Evolutionary conservation across 2,797 vertebrate genomes (phyloP).

Genomic region (Lophius americanus): DNA sequence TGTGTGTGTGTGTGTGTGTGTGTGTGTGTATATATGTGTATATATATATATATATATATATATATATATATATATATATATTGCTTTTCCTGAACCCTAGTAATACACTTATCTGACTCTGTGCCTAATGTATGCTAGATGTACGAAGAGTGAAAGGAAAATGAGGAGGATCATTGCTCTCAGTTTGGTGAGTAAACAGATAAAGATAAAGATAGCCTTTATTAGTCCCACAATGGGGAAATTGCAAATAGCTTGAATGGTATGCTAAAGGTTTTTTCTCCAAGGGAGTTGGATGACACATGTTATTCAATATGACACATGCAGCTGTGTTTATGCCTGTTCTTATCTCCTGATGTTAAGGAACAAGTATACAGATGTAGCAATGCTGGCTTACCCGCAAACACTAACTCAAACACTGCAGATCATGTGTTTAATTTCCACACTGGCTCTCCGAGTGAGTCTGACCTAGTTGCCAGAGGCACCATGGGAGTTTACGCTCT

Average conservation of each 20-base stretch:
- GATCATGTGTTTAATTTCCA: slow-evolving; percentile 48
- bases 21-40: too few relatives aligned
- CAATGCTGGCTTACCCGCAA: not conserved
- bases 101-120: too few relatives aligned
- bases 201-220: too few relatives aligned
- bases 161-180: too few relatives aligned
- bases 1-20: too few relatives aligned
- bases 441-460: slow-evolving; percentile 47
- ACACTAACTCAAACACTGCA: slow-evolving; percentile 10
- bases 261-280: slow-evolving; percentile 66
- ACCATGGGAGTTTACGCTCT: slow-evolving; percentile 58
- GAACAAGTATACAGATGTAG: slow-evolving; percentile 25
- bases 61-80: too few relatives aligned
- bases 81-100: too few relatives aligned
- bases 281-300: slow-evolving; percentile 31
- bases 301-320: slow-evolving; percentile 54
- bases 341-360: slow-evolving; percentile 22
- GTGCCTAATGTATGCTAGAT: too few relatives aligned
- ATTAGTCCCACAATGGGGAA: too few relatives aligned
- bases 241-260: slow-evolving; percentile 67
- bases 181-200: slow-evolving; percentile 26
- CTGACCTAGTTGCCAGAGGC: slow-evolving; percentile 64
- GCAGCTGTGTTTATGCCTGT: slow-evolving; percentile 49
- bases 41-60: too few relatives aligned
- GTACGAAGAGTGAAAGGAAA: too few relatives aligned